Conservation (phyloP, 2,888 invertebrate species). For the Plemyria rubiginata region DNA sequence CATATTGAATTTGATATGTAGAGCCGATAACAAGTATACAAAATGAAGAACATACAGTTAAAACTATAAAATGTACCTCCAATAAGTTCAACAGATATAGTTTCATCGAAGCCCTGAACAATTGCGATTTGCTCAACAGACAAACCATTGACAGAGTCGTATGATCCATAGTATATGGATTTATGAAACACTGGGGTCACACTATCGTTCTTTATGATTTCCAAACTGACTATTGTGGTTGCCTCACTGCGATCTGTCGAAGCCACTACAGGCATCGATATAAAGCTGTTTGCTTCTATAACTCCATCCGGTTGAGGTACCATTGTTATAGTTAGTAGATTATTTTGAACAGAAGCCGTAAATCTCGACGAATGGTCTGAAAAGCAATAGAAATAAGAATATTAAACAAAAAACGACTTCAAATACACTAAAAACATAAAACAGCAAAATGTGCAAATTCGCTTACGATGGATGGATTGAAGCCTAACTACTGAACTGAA, state of each 20-base stretch:
- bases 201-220: slow-evolving; percentile 66
- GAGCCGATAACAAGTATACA: no score
- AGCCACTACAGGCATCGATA: slow-evolving; percentile 59
- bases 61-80: slow-evolving; percentile 60
- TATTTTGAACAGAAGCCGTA: slow-evolving; percentile 44
- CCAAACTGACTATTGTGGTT: slow-evolving; percentile 57
- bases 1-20: no score
- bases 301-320: slow-evolving; percentile 47
- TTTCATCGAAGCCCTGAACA: slow-evolving; percentile 64
- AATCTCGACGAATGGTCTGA: slow-evolving; percentile 58
- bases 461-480: no score
- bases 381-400: slow-evolving; percentile 34
- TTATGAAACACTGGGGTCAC: slow-evolving; percentile 63
- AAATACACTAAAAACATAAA: no score
- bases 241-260: slow-evolving; percentile 50
- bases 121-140: slow-evolving; percentile 55
- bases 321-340: slow-evolving; percentile 59
- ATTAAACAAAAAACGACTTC: no score
- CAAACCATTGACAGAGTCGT: slow-evolving; percentile 52
- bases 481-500: no score
- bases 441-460: no score
- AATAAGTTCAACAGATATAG: slow-evolving; percentile 50
- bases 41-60: neutral
- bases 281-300: slow-evolving; percentile 57
- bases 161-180: slow-evolving; percentile 59